Evolutionary conservation across 1,140 invertebrate genomes (phyloP), one percentile per base, ranked within the genome.

Genomic region (Akabosia matsudoensis): DNA sequence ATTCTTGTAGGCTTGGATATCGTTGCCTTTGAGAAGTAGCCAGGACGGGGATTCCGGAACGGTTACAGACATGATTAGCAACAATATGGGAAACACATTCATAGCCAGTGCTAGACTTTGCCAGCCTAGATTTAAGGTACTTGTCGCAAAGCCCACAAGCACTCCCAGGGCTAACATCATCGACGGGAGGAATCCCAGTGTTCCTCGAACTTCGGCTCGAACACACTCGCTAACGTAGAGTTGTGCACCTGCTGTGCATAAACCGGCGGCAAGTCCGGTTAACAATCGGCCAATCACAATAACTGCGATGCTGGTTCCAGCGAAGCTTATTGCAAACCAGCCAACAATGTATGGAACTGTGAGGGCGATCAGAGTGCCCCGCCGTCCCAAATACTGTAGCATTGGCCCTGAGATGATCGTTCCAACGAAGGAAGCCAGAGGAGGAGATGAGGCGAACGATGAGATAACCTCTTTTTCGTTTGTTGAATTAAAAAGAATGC

Each of bases 211-310:
- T 2, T 89, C 87, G 75, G 89, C 91, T 78, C 93, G 91, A 0
- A 91, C 89, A 45, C 92, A 92, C 86, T 95, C 94, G 30, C 90
- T 91, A 0, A 91, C 91, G 82, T 95, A 96, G 73, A 93, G 87
- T 0, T 92, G 92, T 0, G 89, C 91, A 0, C 90, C 90, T 1
- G 88, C 84, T 76, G 90, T 90, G 22, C 92, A 87, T 88, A 93
- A 90, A 0, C 83, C 83, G 0, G 92, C 89, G 0, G 86, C 89
- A 16, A 91, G 81, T 28, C 93, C 93, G 73, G 89, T 91, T 56
- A 95, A 86, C 74, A 95, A 88, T 64, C 94, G 87, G 0, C 90
- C 86, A 1, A n/a, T 30, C 74, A 89, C 88, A 14, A 88, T 91
- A 0, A 93, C 82, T 78, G 88, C 87, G 0, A 86, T 82, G 75